A percentile compares a stretch with the other conserved stretches of the same genome.
phyloP scores from a whole-genome alignment of 2,888 invertebrate species.

The Dasysyrphus albostriatus region DNA sequence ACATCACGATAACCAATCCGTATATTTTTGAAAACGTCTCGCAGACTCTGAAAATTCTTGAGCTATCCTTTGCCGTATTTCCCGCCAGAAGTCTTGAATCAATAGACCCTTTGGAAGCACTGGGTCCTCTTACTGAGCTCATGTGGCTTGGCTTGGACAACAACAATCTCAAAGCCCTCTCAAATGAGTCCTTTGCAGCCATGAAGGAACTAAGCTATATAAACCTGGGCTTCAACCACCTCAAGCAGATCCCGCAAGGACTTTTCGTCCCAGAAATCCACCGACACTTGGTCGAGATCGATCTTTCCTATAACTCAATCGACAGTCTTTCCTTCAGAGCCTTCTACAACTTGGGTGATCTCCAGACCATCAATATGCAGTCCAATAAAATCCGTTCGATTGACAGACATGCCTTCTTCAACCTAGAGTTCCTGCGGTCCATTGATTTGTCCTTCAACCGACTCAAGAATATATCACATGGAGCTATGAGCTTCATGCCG shows the following conservation, averaged over 20 bases:
- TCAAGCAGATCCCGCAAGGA: constrained; percentile 88
- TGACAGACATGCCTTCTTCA: constrained; percentile 89
- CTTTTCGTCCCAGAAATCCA: constrained; percentile 89
- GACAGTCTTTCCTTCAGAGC: constrained; percentile 88
- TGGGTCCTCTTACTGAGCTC: constrained; percentile 89
- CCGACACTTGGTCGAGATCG: constrained; percentile 89
- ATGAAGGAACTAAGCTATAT: constrained; percentile 90
- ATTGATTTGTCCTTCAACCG: constrained; percentile 93
- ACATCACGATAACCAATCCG: constrained; percentile 91
- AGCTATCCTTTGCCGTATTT: constrained; percentile 93
- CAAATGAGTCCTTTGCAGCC: constrained; percentile 88
- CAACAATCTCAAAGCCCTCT: constrained; percentile 91
- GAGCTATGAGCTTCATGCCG: constrained; percentile 90
- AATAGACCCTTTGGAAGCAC: constrained; percentile 90
- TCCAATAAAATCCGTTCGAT: constrained; percentile 90
- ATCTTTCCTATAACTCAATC: constrained; percentile 92
- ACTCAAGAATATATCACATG: constrained; percentile 89
- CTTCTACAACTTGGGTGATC: constrained; percentile 89
- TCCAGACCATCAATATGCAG: constrained; percentile 91
- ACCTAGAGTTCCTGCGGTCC: constrained; percentile 91
- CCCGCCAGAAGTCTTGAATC: constrained; percentile 84
- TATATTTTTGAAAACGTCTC: constrained; percentile 92
- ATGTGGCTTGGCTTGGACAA: constrained; percentile 94
- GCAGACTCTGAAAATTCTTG: constrained; percentile 91
- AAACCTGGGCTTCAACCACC: constrained; percentile 93